Base-by-base conservation (phyloP, 2,888 invertebrate genomes). In the Nebria salina region DNA sequence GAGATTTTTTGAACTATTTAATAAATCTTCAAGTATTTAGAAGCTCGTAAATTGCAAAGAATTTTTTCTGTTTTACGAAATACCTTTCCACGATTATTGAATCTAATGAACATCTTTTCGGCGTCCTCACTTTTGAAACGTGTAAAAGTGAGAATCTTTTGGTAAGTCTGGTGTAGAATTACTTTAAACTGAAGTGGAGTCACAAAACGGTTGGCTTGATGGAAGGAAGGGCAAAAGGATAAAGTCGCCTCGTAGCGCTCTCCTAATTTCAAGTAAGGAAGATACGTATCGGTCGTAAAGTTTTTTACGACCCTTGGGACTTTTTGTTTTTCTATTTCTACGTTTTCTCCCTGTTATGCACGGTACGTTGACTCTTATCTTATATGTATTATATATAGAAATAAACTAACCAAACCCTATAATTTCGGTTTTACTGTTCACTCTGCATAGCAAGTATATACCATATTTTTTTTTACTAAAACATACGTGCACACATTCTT, bases 251-350 rank as follows among this genome's bases (percentile, higher is more conserved):
- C 54, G 54, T 54, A 54, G 54, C 65, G 79, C 70, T 75, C 74
- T 73, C 75, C 79, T 79, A 79, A 79, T 79, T 79, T 79, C 79
- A 11, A 79, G 78, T 42, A 74, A 74, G 75, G 72, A 54, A 79
- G 79, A 79, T 74, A 75, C 75, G 74, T 68, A 75, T 74, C 75
- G 79, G 73, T 68, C 79, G 79, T 79, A 79, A 79, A 77, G 66
- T 66, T 73, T 41, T 79, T 79, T 79, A 79, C 79, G 74, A 34
- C 79, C 65, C 74, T 42, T 20, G 73, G 78, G 78, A 79, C 41
- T 74, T 79, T 79, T 79, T 79, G 65, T 79, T 78, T 66, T 79
- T 79, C 79, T 74, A 77, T 74, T 74, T 79, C 68, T 79, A 34
- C 79, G 79, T 79, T 75, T 70, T 78, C 73, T 73, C 68, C 72